Evolutionary conservation across 2,888 invertebrate species (phyloP), one percentile per base, ranked within the genome.

Genomic region (Catocala fraxini): DNA sequence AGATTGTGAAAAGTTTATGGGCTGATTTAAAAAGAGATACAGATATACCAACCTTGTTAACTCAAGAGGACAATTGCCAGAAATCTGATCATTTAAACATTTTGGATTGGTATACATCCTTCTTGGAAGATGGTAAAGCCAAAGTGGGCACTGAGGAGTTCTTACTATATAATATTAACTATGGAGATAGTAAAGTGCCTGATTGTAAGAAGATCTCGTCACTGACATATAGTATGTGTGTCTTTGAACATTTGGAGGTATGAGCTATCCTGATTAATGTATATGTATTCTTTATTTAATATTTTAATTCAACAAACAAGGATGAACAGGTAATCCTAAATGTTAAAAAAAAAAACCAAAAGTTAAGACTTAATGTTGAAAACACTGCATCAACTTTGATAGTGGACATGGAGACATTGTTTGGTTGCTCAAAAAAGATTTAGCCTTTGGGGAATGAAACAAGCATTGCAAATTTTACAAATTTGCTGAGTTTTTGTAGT

Each of bases 71-170:
- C 5, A 95, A 96, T 83, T 97, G 97, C 85, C 75, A 95, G 6
- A 94, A 95, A 76, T 96, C 96, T 39, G 96, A 96, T 1, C 95
- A 96, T 39, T 84, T 97, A n/a, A 95, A 95, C 34, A 95, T 95
- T 54, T 92, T 96, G 74, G 96, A 97, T 84, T 95, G 97, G 81
- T 96, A 96, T 85, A 95, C 95, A 71, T 91, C 95, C 53, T 92
- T 94, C 15, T 87, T 95, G 6, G 95, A 96, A 79, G 95, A 95
- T 68, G 95, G 95, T 12, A 93, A 91, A 68, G 85, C 94, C 55
- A 90, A 92, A 48, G 90, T 95, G 61, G 85, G 81, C 0, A 77
- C 80, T 41, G 75, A 86, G 45, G 89, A 90, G 11, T 89, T 82
- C 69, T 63, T 78, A 48, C 58, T 89, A 7, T 68, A 77, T 15